Evolutionary conservation across 2,113 vertebrate species (phyloP), one percentile per base, ranked within the genome.

Genomic region (Parus major): DNA sequence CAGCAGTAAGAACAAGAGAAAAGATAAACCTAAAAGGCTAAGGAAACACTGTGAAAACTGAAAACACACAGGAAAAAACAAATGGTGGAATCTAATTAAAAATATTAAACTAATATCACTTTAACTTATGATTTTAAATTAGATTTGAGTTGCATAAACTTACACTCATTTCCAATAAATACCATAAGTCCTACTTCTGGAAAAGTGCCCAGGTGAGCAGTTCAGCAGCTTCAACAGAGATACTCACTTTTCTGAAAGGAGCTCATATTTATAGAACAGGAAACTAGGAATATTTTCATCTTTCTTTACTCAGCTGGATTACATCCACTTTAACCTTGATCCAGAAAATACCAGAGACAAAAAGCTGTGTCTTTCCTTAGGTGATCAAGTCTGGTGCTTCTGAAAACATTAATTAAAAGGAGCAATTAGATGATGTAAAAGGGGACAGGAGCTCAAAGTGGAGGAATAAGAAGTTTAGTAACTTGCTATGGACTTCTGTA

Each of bases 1-100:
- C 82, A 97, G 56, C 55, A 94, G 86, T 53, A 91, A 93, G 82
- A 82, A 79, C 49, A 82, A 90, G 59, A 61, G 66, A 90, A 86
- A 82, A 81, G 12, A 36, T 55, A 80, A 96, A 92, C 66, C 24
- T 86, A 20, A 94, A 95, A 90, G 39, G 84, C 53, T 76, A 83
- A 95, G 86, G 88, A 59, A 83, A 73, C 0, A 3, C 12, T 24
- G 25, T 63, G 28, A 66, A 80, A 88, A 73, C 22, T 70, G 27
- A 82, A 75, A 75, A 66, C 17, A 61, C 4, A 23, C 7, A 84
- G 24, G 27, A 89, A 96, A 39, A 77, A 71, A 1, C 28, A 86
- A 91, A 52, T n/a, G 17, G 4, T 52, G 9, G 28, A 72, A 84
- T 63, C 2, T 27, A 80, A 69, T 85, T 65, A 46, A 23, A 82